These are phyloP conservation scores for Drymonia ruficornis DNA, from an alignment of 2,888 invertebrate species.

Conservation along the genomic window DNA sequence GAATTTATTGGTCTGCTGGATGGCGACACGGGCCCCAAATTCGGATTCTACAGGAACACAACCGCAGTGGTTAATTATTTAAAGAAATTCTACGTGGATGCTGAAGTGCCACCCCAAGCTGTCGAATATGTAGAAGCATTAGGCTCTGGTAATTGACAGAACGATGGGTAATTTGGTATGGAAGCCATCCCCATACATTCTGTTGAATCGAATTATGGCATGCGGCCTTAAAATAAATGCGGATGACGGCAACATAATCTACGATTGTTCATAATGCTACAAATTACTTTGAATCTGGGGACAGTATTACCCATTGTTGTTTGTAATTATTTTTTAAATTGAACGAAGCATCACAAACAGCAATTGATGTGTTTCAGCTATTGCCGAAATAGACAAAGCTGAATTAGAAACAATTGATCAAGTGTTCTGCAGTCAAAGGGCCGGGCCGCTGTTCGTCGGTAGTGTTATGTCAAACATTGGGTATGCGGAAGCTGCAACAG, in stretches of 20 bases:
- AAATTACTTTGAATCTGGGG: too few relatives aligned
- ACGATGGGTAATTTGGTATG: too few relatives aligned
- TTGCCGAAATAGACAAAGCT: constrained; percentile 85
- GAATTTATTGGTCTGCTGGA: constrained; percentile 81
- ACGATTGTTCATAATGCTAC: too few relatives aligned
- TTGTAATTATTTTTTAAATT: too few relatives aligned
- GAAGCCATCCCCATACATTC: too few relatives aligned
- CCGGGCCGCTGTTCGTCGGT: constrained; percentile 84
- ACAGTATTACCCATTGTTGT: neutral
- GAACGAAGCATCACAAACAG: neutral
- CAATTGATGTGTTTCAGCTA: constrained; percentile 48
- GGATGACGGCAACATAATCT: too few relatives aligned
- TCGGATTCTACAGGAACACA: constrained; percentile 83
- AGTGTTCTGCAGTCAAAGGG: constrained; percentile 80
- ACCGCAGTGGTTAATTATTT: constrained; percentile 75
- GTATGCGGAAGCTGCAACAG: constrained; percentile 66
- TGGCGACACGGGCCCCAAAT: constrained; percentile 58
- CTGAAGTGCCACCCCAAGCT: constrained; percentile 86
- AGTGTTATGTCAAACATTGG: constrained; percentile 79
- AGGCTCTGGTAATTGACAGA: constrained; percentile 85
- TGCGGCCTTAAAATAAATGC: too few relatives aligned
- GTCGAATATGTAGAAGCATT: constrained; percentile 94
- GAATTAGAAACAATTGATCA: constrained; percentile 86
- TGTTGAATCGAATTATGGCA: too few relatives aligned
- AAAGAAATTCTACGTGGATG: constrained; percentile 84